Evolutionary conservation across 2,888 invertebrate genomes (phyloP).

Genomic region (Andrena praecox): DNA sequence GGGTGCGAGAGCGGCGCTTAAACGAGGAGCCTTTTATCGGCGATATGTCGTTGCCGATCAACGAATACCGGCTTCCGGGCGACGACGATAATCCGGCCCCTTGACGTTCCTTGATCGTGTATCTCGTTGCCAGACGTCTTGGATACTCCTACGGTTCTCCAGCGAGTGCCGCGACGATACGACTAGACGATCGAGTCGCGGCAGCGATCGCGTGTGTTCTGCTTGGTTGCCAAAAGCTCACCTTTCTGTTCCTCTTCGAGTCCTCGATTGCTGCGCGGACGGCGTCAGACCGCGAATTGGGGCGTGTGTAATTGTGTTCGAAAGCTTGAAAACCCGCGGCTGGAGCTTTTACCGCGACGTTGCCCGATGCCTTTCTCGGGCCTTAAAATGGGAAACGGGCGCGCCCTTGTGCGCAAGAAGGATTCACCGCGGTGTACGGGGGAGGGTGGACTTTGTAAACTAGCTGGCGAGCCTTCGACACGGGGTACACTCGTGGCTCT

Average conservation of each 20-base stretch:
- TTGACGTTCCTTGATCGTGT: constrained; percentile 45
- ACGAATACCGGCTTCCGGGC: constrained; percentile 27
- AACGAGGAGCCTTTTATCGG: constrained; percentile 41
- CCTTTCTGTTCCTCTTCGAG: background rate
- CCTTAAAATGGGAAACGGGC: constrained; percentile 47
- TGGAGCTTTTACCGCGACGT: background rate
- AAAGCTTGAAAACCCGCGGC: background rate
- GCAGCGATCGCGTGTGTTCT: background rate
- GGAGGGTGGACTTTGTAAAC: constrained; percentile 26
- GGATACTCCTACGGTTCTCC: background rate
- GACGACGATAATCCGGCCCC: constrained; percentile 48
- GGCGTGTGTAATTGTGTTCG: constrained; percentile 3
- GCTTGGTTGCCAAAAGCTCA: no score
- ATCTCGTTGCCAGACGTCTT: constrained; percentile 37
- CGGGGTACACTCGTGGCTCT: background rate
- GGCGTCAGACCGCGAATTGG: background rate
- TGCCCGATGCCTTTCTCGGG: constrained; percentile 38
- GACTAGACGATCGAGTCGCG: constrained; percentile 16
- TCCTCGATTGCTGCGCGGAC: background rate
- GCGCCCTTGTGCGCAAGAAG: background rate
- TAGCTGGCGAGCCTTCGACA: constrained; percentile 12
- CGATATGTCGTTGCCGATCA: constrained; percentile 27
- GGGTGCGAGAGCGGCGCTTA: constrained; percentile 11
- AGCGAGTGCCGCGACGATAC: background rate
- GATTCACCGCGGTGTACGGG: constrained; percentile 6